These are phyloP conservation scores for Arrhopalites spinosus DNA, from an alignment of 2,888 invertebrate species.

Conservation along the genomic window DNA sequence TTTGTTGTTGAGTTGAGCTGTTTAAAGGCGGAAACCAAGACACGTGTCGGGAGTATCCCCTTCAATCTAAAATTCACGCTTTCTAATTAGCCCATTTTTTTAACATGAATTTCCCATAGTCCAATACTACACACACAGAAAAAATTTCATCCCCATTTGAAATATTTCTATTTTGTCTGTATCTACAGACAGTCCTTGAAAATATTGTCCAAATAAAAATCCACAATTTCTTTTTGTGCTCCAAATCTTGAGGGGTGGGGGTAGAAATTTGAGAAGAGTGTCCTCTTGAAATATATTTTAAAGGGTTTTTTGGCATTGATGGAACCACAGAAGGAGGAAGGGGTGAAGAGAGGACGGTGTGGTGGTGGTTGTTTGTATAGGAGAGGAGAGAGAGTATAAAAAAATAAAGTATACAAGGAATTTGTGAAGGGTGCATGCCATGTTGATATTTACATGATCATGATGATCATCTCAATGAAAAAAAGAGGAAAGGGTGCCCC, in stretches of 20 bases:
- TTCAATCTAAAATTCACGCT: conserved; percentile 27
- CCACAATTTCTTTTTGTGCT: too few relatives aligned
- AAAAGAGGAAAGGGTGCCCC: too few relatives aligned
- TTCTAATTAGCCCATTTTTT: conserved; percentile 25
- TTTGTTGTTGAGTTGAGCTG: neutral
- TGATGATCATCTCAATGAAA: too few relatives aligned
- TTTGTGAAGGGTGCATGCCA: too few relatives aligned
- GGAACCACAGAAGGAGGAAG: neutral
- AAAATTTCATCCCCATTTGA: neutral
- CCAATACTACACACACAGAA: neutral
- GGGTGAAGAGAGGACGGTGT: neutral
- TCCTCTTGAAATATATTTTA: neutral
- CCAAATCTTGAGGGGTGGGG: too few relatives aligned
- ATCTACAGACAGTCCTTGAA: neutral
- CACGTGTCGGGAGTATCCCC: conserved; percentile 31
- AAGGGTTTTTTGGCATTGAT: too few relatives aligned
- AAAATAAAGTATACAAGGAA: too few relatives aligned
- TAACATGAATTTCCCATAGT: neutral
- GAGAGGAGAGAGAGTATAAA: too few relatives aligned
- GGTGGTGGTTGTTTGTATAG: too few relatives aligned
- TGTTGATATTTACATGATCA: too few relatives aligned
- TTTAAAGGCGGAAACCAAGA: conserved; percentile 37
- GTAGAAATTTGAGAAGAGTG: neutral
- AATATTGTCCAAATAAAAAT: neutral
- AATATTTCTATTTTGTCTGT: neutral